phyloP scores from a whole-genome alignment of 2,113 vertebrate species.

The Tachuris rubrigastra region DNA sequence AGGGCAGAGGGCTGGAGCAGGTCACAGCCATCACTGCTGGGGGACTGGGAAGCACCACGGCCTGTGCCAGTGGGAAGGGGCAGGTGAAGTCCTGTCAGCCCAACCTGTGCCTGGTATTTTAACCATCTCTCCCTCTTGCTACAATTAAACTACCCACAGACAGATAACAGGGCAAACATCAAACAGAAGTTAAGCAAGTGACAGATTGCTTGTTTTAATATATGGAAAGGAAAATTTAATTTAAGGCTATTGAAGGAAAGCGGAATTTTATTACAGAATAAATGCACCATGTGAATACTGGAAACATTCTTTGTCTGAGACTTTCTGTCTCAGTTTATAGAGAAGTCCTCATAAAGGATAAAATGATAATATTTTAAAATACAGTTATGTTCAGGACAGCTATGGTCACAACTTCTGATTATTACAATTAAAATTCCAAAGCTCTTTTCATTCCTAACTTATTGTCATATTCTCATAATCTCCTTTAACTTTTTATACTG shows the following conservation, averaged over 20 bases:
- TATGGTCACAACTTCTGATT: neutral
- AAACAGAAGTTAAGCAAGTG: neutral
- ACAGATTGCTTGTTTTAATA: neutral
- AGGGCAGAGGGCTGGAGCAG: neutral
- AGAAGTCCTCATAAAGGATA: neutral
- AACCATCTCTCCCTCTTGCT: neutral
- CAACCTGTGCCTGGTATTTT: neutral
- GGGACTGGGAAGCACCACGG: neutral
- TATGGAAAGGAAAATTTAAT: neutral
- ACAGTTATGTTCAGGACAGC: neutral
- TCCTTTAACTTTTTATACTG: neutral
- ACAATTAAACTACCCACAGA: neutral
- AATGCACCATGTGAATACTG: neutral
- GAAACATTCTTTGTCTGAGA: neutral
- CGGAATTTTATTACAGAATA: neutral
- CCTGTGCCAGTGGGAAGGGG: neutral
- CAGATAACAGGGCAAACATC: neutral
- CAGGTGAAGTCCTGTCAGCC: accelerated
- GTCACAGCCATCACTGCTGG: neutral
- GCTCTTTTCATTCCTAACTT: neutral
- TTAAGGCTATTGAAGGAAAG: neutral
- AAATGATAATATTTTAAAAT: neutral
- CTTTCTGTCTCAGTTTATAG: neutral
- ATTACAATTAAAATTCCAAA: neutral
- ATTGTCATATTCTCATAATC: neutral